phyloP scores from a whole-genome alignment of 2,797 vertebrate genomes.

The Tenualosa thibaudeaui region DNA sequence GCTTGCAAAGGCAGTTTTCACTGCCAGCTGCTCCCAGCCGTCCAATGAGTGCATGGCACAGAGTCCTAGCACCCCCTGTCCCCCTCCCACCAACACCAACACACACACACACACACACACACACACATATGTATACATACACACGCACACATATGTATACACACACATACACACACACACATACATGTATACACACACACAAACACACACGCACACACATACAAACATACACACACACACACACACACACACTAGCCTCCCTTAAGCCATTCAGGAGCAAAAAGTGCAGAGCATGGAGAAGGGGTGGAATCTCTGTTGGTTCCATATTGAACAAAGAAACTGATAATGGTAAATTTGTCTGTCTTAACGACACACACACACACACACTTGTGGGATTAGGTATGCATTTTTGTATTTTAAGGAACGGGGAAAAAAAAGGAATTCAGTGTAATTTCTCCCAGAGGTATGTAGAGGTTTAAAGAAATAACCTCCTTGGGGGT shows the following conservation, averaged over 20 bases:
- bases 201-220: background rate
- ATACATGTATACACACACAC: background rate
- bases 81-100: constrained; percentile 12
- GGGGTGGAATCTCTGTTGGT: background rate
- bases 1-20: constrained; percentile 43
- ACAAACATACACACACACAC: background rate
- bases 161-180: background rate
- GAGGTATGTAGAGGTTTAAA: background rate
- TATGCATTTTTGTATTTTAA: background rate
- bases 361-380: background rate
- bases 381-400: background rate
- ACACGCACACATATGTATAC: background rate
- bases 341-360: background rate
- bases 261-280: background rate
- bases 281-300: background rate
- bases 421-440: background rate
- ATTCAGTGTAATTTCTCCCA: background rate
- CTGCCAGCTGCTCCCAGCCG: constrained; percentile 55
- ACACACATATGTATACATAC: background rate
- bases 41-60: constrained; percentile 36
- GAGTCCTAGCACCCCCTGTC: constrained; percentile 41
- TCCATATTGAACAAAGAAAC: constrained; percentile 10
- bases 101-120: constrained; percentile 17
- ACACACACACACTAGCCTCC: background rate
- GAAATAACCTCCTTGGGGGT: background rate